Conservation (phyloP, 2,113 vertebrate species). For the Gracilinanus agilis region DNA sequence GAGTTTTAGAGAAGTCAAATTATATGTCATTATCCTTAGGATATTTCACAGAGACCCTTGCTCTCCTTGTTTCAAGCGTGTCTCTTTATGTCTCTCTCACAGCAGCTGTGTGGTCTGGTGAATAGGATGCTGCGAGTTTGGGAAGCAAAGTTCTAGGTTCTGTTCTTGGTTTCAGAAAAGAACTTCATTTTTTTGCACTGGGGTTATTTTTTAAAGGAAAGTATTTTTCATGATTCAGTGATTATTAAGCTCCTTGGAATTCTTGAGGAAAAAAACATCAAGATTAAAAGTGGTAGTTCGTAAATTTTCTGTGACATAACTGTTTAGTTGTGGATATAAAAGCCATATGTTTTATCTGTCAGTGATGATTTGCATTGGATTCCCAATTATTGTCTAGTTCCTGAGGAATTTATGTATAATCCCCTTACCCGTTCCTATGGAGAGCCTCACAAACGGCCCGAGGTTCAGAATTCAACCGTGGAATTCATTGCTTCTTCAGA, state of each 20-base stretch:
- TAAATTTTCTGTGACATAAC: constrained; percentile 10
- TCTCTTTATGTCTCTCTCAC: constrained; percentile 7
- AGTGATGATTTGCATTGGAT: constrained; percentile 48
- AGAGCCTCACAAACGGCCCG: constrained; percentile 97
- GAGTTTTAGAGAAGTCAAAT: background rate
- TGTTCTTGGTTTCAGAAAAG: constrained; percentile 37
- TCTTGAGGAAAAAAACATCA: background rate
- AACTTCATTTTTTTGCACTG: background rate
- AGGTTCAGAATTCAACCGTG: constrained; percentile 97
- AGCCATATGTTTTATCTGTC: constrained; percentile 10
- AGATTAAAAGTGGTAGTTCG: constrained; percentile 4
- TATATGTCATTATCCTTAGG: background rate
- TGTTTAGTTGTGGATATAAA: constrained; percentile 1
- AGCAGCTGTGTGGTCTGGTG: background rate
- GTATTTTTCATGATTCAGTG: constrained; percentile 50
- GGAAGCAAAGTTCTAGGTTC: background rate
- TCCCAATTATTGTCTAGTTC: constrained; percentile 86
- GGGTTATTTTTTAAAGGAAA: background rate
- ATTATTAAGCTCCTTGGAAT: constrained; percentile 26
- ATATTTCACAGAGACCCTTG: background rate
- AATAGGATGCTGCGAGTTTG: constrained; percentile 3
- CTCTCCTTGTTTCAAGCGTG: constrained; percentile 6
- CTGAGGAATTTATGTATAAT: constrained; percentile 99
- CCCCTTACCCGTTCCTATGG: constrained; percentile 96
- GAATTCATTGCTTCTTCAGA: constrained; percentile 99